Conservation (phyloP, 2,797 vertebrate species). For the Helostoma temminkii region DNA sequence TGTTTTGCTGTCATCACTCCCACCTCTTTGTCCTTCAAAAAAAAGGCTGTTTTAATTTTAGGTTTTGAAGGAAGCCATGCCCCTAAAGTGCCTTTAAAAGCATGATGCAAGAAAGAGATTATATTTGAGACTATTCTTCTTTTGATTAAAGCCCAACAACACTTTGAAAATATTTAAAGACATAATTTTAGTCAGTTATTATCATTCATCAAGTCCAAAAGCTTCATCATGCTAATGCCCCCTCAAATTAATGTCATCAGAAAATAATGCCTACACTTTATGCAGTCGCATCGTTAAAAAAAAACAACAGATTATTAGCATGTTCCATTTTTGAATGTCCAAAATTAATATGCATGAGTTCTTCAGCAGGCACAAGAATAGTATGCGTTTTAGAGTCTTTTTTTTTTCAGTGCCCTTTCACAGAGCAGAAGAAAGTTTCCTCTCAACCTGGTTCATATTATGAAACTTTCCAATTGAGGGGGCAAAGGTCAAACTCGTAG, state of each 20-base stretch:
- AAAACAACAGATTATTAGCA: constrained; percentile 45
- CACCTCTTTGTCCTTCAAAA: constrained; percentile 43
- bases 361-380: constrained; percentile 43
- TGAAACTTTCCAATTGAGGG: constrained; percentile 67
- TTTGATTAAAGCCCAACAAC: constrained; percentile 3
- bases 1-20: constrained; percentile 10
- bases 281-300: constrained; percentile 38
- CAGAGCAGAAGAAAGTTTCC: constrained; percentile 53
- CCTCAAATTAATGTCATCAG: constrained; percentile 37
- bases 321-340: constrained; percentile 50
- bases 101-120: constrained; percentile 8
- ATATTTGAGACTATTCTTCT: constrained; percentile 8
- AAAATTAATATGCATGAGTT: constrained; percentile 68
- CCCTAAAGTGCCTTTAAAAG: constrained; percentile 24
- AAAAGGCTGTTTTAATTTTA: constrained; percentile 8
- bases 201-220: constrained; percentile 30
- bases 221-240: constrained; percentile 36
- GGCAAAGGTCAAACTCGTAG: constrained; percentile 67
- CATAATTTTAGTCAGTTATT: constrained; percentile 17
- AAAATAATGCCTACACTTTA: constrained; percentile 23
- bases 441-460: constrained; percentile 42
- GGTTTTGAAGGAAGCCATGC: constrained; percentile 32
- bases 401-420: constrained; percentile 40
- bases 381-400: neutral
- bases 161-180: neutral